Evolutionary conservation across 2,797 vertebrate genomes (phyloP), one percentile per base, ranked within the genome.

Genomic region (Geotrypetes seraphini): DNA sequence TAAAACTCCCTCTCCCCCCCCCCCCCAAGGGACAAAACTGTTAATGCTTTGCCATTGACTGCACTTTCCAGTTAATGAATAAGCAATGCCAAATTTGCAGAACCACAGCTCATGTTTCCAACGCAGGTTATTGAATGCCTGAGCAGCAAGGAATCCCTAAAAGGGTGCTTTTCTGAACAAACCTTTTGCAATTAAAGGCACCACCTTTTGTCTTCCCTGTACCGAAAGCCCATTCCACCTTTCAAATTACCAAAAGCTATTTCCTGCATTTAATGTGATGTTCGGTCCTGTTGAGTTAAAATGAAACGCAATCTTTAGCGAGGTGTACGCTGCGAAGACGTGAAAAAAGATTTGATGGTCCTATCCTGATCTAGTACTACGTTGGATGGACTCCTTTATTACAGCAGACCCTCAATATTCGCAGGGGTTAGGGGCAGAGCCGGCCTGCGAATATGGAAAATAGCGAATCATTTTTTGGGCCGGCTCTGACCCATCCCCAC

Each of bases 81-180:
- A 12, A 12, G 19, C 6, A 7, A 29, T 13, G 28, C n/a, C 10
- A 36, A 15, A 8, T 28, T 17, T 42, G 33, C 50, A 34, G 23
- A 30, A 39, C 36, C 21, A 17, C 37, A 37, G 25, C 53, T 65
- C 57, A n/a, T 19, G 0, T 71, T 65, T 71, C 57, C 44, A 0
- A 19, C 54, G 51, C 46, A 53, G 48, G 10, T n/a, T n/a, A n/a
- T n/a, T n/a, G n/a, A n/a, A n/a, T n/a, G n/a, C n/a, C 7, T 45
- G 31, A 38, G 36, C 0, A 0, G 39, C 28, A 52, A 27, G 39
- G 57, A 57, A 34, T 31, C 41, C 13, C 16, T 34, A 63, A 64
- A 62, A 46, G 53, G 33, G 36, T 26, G 11, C 13, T 18, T 51
- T 61, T 57, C 10, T 37, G 50, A 53, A 23, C 28, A 39, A 28